These are phyloP conservation scores for Lordiphosa mommai DNA, from an alignment of 1,140 invertebrate species.

Conservation along the genomic window DNA sequence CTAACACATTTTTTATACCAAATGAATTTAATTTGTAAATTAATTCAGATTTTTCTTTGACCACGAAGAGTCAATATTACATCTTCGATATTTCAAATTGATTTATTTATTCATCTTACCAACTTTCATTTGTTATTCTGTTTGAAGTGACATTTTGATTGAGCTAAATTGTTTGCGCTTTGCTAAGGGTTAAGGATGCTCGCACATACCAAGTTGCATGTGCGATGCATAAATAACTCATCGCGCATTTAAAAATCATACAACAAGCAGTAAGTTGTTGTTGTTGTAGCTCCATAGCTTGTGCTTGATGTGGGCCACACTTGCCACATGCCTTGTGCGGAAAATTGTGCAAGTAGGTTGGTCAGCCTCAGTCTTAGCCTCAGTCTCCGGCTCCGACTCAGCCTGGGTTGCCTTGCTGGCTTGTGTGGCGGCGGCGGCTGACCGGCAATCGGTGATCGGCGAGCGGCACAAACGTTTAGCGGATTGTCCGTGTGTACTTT, in stretches of 20 bases:
- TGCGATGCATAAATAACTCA: constrained; percentile 75
- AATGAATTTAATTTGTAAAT: too few relatives aligned
- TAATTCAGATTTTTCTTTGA: too few relatives aligned
- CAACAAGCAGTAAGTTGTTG: constrained; percentile 48
- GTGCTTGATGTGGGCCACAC: constrained; percentile 72
- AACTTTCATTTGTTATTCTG: background rate
- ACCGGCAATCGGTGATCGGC: constrained; percentile 22
- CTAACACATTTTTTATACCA: too few relatives aligned
- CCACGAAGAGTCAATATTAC: too few relatives aligned
- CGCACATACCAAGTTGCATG: constrained; percentile 48
- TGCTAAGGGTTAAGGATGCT: constrained; percentile 53
- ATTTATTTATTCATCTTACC: too few relatives aligned
- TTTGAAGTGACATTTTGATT: background rate
- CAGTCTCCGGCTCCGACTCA: background rate
- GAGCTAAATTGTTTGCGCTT: background rate
- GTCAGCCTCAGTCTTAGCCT: constrained; percentile 33
- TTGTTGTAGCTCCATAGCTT: constrained; percentile 18
- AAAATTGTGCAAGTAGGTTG: constrained; percentile 78
- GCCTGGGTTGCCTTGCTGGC: constrained; percentile 8
- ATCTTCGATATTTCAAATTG: too few relatives aligned
- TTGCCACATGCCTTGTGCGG: constrained; percentile 75
- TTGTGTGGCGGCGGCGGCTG: background rate
- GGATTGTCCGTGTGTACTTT: constrained; percentile 50
- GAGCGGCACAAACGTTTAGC: constrained; percentile 43
- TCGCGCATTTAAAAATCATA: constrained; percentile 76